Evolutionary conservation across 2,888 invertebrate genomes (phyloP).

Genomic region (Noctua pronuba): DNA sequence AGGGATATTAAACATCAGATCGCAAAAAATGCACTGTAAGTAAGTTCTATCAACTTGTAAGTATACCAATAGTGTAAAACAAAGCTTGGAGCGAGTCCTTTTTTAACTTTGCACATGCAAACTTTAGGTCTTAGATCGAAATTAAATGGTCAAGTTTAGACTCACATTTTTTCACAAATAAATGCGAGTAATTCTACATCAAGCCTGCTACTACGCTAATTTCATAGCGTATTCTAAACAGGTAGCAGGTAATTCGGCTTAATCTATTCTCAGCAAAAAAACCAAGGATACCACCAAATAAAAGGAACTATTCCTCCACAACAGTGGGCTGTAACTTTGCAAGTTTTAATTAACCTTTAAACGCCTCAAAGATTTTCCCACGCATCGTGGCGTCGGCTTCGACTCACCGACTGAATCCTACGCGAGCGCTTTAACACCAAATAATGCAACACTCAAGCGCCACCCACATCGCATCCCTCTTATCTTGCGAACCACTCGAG

Average conservation of each 20-base stretch:
- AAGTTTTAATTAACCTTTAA: constrained; percentile 45
- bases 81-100: background rate
- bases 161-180: background rate
- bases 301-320: constrained; percentile 10
- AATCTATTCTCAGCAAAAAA: background rate
- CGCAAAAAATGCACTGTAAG: background rate
- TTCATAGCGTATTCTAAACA: background rate
- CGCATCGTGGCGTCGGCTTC: constrained; percentile 47
- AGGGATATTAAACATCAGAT: background rate
- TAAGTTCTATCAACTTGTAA: background rate
- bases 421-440: constrained; percentile 71
- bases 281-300: constrained; percentile 21
- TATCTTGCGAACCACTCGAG: constrained; percentile 64
- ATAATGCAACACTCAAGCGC: constrained; percentile 69
- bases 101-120: background rate
- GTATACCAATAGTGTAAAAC: background rate
- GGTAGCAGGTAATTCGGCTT: background rate
- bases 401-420: constrained; percentile 57
- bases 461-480: constrained; percentile 76
- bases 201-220: no score
- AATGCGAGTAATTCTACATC: background rate
- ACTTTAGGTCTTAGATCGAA: background rate
- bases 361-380: constrained; percentile 61
- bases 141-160: background rate
- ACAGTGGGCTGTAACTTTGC: constrained; percentile 3